Percentiles rank a stretch among this genome's conserved stretches.
phyloP scores from a whole-genome alignment of 2,797 vertebrate species.

The Podarcis lilfordi region DNA sequence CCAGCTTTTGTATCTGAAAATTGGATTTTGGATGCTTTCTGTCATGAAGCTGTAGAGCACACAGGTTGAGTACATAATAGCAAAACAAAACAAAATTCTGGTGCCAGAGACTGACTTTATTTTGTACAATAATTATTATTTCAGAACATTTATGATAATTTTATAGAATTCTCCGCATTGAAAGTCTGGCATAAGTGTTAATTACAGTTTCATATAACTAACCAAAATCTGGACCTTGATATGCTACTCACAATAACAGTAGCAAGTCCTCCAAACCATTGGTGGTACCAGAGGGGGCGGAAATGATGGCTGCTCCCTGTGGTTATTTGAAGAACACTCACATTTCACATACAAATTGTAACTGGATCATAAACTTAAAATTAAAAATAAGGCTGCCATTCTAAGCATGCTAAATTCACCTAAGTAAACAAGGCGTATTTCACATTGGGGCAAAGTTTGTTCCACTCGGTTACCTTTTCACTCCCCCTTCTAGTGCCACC shows the following conservation, averaged over 20 bases:
- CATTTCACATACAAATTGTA: not conserved
- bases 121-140: not conserved
- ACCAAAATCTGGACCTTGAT: not conserved
- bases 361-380: not conserved
- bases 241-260: not conserved
- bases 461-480: not conserved
- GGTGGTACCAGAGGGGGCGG: no score
- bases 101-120: not conserved
- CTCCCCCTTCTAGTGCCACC: not conserved
- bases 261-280: not conserved
- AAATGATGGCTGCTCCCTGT: not conserved
- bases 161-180: not conserved
- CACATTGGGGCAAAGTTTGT: not conserved
- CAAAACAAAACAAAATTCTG: not conserved
- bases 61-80: not conserved
- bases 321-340: not conserved
- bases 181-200: constrained; percentile 1
- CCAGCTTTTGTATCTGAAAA: not conserved
- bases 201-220: not conserved
- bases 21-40: not conserved
- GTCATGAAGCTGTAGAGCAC: not conserved
- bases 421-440: not conserved
- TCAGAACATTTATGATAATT: not conserved
- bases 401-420: not conserved
- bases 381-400: not conserved